These are phyloP conservation scores for Oxycera nigricornis DNA, from an alignment of 2,888 invertebrate genomes.

Conservation along the genomic window DNA sequence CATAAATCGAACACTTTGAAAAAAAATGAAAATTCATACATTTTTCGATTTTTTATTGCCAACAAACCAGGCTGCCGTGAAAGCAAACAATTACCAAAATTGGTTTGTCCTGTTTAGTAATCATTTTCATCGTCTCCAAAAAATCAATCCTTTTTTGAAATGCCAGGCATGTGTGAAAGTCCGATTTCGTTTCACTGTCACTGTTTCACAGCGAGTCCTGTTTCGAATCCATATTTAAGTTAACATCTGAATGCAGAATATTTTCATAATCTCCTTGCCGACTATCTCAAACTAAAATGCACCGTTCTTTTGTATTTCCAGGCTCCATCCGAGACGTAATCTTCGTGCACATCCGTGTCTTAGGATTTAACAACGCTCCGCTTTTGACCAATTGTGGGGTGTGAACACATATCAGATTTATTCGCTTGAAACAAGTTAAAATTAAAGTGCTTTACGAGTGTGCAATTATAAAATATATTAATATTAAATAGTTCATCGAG, in stretches of 20 bases:
- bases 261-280: background rate
- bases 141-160: too few relatives aligned
- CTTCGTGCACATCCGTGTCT: constrained; percentile 35
- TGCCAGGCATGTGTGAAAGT: too few relatives aligned
- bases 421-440: constrained; percentile 18
- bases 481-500: constrained; percentile 13
- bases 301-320: background rate
- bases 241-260: background rate
- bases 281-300: background rate
- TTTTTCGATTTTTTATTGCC: too few relatives aligned
- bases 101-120: too few relatives aligned
- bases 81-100: too few relatives aligned
- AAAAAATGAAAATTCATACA: too few relatives aligned
- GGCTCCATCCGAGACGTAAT: background rate
- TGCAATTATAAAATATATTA: constrained; percentile 43
- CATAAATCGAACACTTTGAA: too few relatives aligned
- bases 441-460: constrained; percentile 47
- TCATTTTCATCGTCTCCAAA: too few relatives aligned
- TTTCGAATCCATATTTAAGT: too few relatives aligned
- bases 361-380: constrained; percentile 18
- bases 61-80: too few relatives aligned
- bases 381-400: constrained; percentile 23
- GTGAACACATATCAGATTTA: constrained; percentile 38
- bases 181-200: too few relatives aligned
- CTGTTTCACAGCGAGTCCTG: too few relatives aligned